Conservation (phyloP, 2,888 invertebrate genomes). For the Apamea monoglypha region DNA sequence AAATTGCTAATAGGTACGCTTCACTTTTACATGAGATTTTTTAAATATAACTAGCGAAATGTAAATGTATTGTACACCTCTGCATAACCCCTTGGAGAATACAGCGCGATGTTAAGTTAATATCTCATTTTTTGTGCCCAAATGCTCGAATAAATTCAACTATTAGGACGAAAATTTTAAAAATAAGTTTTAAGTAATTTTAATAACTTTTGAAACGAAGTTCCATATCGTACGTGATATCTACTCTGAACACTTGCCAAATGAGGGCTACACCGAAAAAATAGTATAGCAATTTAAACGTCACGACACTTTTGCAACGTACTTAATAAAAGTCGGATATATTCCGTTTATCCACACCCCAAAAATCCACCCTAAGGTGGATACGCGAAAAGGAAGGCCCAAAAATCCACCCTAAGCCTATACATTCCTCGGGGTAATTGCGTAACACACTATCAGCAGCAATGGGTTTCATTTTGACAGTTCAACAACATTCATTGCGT, state of each 20-base stretch:
- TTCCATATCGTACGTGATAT: neutral
- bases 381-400: too few species aligned
- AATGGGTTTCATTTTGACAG: too few species aligned
- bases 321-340: neutral
- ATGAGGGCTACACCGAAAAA: neutral
- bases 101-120: neutral
- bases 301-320: neutral
- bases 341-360: neutral
- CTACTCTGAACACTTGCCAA: too few species aligned
- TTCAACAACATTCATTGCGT: too few species aligned
- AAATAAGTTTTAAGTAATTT: conserved; percentile 2
- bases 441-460: too few species aligned
- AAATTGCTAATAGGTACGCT: neutral
- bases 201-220: neutral
- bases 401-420: neutral
- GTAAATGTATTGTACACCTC: neutral
- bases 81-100: too few species aligned
- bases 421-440: neutral
- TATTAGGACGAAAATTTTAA: conserved; percentile 5
- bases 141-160: conserved; percentile 29
- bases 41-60: neutral
- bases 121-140: conserved; percentile 21
- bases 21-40: neutral
- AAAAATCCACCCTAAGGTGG: too few species aligned
- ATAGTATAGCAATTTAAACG: neutral